These are phyloP conservation scores for Desmodus rotundus DNA, from an alignment of 2,113 vertebrate genomes.

Conservation along the genomic window DNA sequence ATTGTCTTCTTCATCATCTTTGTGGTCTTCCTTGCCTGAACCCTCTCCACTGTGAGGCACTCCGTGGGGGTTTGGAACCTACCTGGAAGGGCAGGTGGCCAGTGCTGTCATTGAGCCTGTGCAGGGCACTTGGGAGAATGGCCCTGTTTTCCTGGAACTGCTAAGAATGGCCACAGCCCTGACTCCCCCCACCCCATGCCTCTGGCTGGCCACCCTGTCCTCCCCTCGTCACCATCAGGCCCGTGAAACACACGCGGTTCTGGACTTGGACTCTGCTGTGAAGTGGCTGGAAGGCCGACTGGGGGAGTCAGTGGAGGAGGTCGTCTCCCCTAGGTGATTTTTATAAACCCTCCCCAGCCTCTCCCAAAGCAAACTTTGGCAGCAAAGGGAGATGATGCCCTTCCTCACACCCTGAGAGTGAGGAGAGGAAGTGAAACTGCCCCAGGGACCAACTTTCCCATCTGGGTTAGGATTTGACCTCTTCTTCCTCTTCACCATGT, in stretches of 20 bases:
- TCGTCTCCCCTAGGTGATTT: slow-evolving; percentile 25
- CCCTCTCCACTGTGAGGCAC: neutral
- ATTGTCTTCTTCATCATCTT: slow-evolving; percentile 95
- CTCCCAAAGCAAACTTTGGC: slow-evolving; percentile 23
- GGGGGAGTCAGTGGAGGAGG: neutral
- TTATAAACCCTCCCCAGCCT: slow-evolving; percentile 18
- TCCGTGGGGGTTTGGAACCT: neutral
- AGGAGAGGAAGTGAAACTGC: slow-evolving; percentile 33
- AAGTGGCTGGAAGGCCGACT: slow-evolving; percentile 33
- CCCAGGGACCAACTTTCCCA: slow-evolving; percentile 62
- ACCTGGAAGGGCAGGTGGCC: slow-evolving; percentile 44
- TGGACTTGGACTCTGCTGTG: slow-evolving; percentile 78
- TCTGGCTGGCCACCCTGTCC: neutral
- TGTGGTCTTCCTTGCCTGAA: slow-evolving; percentile 93
- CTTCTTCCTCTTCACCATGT: neutral
- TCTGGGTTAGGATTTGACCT: slow-evolving; percentile 46
- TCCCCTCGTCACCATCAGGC: neutral
- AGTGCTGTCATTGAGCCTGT: slow-evolving; percentile 41
- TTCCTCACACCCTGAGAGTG: neutral
- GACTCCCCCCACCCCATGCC: neutral
- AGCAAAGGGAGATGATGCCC: slow-evolving; percentile 1
- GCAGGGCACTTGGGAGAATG: slow-evolving; percentile 54
- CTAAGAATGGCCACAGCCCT: slow-evolving; percentile 42
- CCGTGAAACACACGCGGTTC: slow-evolving; percentile 32
- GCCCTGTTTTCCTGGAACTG: slow-evolving; percentile 57